Percentiles rank a stretch among this genome's conserved stretches.
These are phyloP conservation scores for Xyrauchen texanus DNA, from an alignment of 2,113 vertebrate species.

Conservation along the genomic window DNA sequence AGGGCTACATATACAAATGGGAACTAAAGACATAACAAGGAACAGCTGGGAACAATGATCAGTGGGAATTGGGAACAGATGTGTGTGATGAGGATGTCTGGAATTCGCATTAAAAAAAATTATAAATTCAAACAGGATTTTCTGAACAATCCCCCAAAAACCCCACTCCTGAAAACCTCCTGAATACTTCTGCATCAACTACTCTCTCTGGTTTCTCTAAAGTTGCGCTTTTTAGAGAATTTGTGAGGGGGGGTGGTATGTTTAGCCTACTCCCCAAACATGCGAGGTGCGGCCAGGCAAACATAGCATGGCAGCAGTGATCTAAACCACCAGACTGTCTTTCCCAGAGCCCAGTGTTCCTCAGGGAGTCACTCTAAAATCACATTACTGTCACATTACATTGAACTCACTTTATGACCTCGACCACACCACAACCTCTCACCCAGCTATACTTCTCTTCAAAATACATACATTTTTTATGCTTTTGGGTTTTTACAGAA, in stretches of 20 bases:
- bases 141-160: too few relatives aligned
- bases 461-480: not conserved
- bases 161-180: not conserved
- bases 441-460: not conserved
- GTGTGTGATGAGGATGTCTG: too few relatives aligned
- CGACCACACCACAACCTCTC: constrained; percentile 2
- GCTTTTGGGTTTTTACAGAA: too few relatives aligned
- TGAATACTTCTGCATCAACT: not conserved
- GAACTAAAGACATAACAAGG: too few relatives aligned
- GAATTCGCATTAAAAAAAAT: too few relatives aligned
- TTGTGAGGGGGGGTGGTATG: constrained; percentile 4
- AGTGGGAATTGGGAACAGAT: too few relatives aligned
- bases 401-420: not conserved
- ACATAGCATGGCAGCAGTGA: constrained; percentile 23
- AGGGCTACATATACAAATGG: too few relatives aligned
- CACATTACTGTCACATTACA: constrained; percentile 34
- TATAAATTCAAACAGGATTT: too few relatives aligned
- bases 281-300: constrained; percentile 5
- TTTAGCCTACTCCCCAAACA: not conserved
- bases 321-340: constrained; percentile 35
- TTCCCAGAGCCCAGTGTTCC: constrained; percentile 15
- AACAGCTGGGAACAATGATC: too few relatives aligned
- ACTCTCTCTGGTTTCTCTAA: not conserved
- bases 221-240: not conserved
- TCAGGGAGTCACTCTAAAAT: constrained; percentile 17